Base-by-base conservation (phyloP, 2,113 vertebrate species). In the Pholis gunnellus region DNA sequence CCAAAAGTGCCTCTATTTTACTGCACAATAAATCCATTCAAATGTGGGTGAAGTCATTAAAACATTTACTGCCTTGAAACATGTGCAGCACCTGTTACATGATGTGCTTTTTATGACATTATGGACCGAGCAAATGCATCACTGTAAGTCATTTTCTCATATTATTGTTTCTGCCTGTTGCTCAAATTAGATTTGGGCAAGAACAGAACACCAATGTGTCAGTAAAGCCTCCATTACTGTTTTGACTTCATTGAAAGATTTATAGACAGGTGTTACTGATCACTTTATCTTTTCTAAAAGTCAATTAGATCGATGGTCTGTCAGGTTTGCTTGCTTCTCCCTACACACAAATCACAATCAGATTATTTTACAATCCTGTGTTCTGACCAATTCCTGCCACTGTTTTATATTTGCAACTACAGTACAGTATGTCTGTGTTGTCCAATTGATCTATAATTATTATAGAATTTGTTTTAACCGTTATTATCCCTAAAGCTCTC, bases 151-250 rank as follows among this genome's bases (percentile, higher is more conserved):
- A 91, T 87, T 69, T 79, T 79, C 84, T 83, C 61, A 61, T 46
- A 82, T 67, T 74, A 59, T 77, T 81, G 87, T 89, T 77, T 73
- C 79, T 76, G 76, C 78, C 72, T 90, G 85, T 84, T 83, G 52
- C 78, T 52, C 78, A 83, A 88, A 94, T 87, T 87, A 52, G 74
- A 94, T 89, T 92, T 79, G 77, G 83, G 75, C 64, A 75, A 83
- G 93, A 95, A 78, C 95, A 95, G 94, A 92, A 77, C 89, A 82
- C 90, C 72, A 1, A 86, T 75, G 90, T 94, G 91, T 89, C 90
- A 81, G 83, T 83, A 85, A 87, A 90, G 79, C 82, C 56, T 89
- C 92, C 93, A 94, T 92, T 92, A 93, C 40, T 36, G 86, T 46
- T 82, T 78, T 81, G 67, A 83, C 93, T 93, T 87, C 82, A 84